Conservation (phyloP, 2,113 vertebrate species). For the Vireo altiloquus region DNA sequence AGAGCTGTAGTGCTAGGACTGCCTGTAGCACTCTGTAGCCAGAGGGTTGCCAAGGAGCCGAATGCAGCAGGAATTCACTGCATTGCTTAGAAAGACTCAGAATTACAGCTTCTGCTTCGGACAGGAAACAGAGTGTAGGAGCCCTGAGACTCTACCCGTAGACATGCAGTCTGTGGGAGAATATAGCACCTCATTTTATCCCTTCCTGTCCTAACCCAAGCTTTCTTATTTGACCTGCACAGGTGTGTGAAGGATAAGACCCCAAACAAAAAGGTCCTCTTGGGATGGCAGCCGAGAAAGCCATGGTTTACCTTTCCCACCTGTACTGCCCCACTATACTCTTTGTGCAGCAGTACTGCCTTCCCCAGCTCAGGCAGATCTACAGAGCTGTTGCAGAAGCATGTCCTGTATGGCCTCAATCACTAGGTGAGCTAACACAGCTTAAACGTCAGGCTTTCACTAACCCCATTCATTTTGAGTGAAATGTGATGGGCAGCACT, state of each 20-base stretch:
- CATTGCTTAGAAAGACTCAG: not conserved
- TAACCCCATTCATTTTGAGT: not conserved
- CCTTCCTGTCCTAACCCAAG: not conserved
- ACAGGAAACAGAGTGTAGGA: not conserved
- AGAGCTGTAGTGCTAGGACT: not conserved
- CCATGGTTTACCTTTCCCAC: not conserved
- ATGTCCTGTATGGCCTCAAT: not conserved
- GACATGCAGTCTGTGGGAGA: not conserved
- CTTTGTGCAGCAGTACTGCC: not conserved
- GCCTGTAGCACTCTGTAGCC: not conserved
- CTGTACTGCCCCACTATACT: not conserved
- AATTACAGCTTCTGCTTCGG: not conserved
- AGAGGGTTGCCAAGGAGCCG: not conserved
- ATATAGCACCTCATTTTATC: not conserved
- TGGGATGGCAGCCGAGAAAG: not conserved
- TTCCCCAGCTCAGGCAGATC: not conserved
- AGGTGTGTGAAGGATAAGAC: not conserved
- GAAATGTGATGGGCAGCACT: not conserved
- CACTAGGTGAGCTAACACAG: not conserved
- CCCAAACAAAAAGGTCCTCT: not conserved
- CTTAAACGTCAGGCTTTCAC: not conserved
- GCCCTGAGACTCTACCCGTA: not conserved
- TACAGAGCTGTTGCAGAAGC: not conserved
- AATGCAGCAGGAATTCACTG: not conserved
- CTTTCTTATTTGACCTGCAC: not conserved